Percentiles rank a stretch among this genome's conserved stretches.
phyloP scores from a whole-genome alignment of 1,140 invertebrate genomes.

The Atta colombica region DNA sequence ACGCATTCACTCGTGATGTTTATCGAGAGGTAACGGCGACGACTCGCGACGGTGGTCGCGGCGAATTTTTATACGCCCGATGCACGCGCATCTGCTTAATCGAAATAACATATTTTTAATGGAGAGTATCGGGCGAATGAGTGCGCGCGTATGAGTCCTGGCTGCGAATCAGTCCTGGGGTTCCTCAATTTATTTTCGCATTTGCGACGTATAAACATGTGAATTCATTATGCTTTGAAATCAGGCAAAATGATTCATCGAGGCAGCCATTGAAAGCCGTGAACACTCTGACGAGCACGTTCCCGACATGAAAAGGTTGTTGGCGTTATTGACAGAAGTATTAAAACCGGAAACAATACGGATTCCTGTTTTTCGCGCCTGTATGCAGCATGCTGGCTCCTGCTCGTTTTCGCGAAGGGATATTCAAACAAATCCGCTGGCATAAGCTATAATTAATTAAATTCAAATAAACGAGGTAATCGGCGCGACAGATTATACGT shows the following conservation, averaged over 20 bases:
- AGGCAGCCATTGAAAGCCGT: conserved; percentile 54
- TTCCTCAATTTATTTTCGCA: conserved; percentile 60
- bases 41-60: not conserved
- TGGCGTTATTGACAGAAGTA: conserved; percentile 65
- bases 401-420: conserved; percentile 54
- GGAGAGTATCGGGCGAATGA: not conserved
- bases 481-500: conserved; percentile 68
- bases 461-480: conserved; percentile 72
- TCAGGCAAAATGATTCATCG: conserved; percentile 74
- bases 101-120: conserved; percentile 58
- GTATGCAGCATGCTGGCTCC: not conserved
- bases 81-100: conserved; percentile 55
- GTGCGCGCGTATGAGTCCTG: no score
- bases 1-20: conserved; percentile 57
- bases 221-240: conserved; percentile 74
- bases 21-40: conserved; percentile 30
- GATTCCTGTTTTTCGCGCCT: conserved; percentile 53
- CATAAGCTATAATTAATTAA: conserved; percentile 74
- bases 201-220: conserved; percentile 70
- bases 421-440: conserved; percentile 66
- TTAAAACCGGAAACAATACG: conserved; percentile 64
- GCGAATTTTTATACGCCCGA: conserved; percentile 49
- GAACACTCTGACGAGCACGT: conserved; percentile 67
- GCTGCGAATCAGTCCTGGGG: not conserved
- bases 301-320: conserved; percentile 67